Base-by-base conservation (phyloP, 2,888 invertebrate genomes). In the Hirudinaria manillensis region DNA sequence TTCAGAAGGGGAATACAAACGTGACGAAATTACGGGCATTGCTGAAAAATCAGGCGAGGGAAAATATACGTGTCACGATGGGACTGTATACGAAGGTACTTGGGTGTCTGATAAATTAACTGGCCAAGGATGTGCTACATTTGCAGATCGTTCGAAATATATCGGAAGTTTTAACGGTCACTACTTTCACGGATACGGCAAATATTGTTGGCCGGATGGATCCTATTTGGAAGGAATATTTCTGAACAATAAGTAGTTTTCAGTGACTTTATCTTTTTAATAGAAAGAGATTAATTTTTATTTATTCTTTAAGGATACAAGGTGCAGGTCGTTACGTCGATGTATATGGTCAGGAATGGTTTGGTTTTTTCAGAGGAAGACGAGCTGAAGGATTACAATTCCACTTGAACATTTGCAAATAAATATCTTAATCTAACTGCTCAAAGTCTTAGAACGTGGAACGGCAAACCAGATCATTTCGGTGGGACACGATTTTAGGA, bases 11-110 rank as follows among this genome's bases (percentile, higher is more conserved):
- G 45, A 34, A 70, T 70, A 24, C 27, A 70, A 38, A 13, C 36
- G 27, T 19, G 70, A 27, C 13, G 24, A 21, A 70, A 38, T 21
- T 27, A 27, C 19, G 3, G 45, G 45, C 10, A n/a, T 21, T 45
- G n/a, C n/a, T 70, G 70, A 70, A 38, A 72, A 53, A 34, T 51
- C 72, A 55, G 72, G 72, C 53, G 13, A n/a, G 24, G 72, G 72
- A 32, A 72, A 53, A 45, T 72, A 72, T 21, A 32, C 21, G 16
- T 55, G 38, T 29, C 21, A 32, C 27, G 72, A 72, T 21, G 72
- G 72, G 16, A 24, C 29, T 55, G 53, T 32, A 21, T 72, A 72
- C 55, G 72, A 55, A 24, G 72, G 72, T 21, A 29, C 45, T 51
- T 72, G 72, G 72, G 21, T 21, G 53, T 32, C 45, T 32, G 72